These are phyloP conservation scores for Nymphalis urticae DNA, from an alignment of 2,888 invertebrate genomes.

Conservation along the genomic window DNA sequence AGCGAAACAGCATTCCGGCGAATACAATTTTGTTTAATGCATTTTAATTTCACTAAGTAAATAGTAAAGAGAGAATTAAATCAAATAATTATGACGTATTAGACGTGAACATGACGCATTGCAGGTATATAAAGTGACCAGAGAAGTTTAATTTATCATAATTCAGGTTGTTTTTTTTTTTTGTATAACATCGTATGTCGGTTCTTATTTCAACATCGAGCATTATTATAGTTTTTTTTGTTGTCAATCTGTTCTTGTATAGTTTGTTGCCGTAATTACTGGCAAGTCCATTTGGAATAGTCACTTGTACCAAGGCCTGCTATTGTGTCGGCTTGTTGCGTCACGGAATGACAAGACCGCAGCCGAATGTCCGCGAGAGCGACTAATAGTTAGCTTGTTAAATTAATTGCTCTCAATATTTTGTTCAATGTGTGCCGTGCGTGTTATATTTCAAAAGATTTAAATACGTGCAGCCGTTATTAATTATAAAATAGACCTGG, in stretches of 20 bases:
- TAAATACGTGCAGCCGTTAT: neutral
- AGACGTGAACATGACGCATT: conserved; percentile 32
- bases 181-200: conserved; percentile 37
- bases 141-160: conserved; percentile 41
- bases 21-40: conserved; percentile 35
- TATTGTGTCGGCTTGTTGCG: conserved; percentile 60
- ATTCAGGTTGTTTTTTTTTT: conserved; percentile 47
- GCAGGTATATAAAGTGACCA: conserved; percentile 34
- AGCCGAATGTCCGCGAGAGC: conserved; percentile 50
- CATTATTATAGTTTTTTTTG: conserved; percentile 56
- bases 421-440: conserved; percentile 10
- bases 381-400: conserved; percentile 59
- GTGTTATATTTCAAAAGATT: neutral
- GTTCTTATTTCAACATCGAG: conserved; percentile 46
- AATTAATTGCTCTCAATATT: conserved; percentile 45
- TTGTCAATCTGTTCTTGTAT: conserved; percentile 52
- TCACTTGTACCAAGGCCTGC: conserved; percentile 60
- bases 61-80: conserved; percentile 33
- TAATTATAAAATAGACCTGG: no score
- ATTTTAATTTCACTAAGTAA: conserved; percentile 37
- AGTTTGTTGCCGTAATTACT: conserved; percentile 56
- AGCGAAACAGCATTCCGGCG: conserved; percentile 23
- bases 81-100: conserved; percentile 35
- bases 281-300: conserved; percentile 51
- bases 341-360: conserved; percentile 54